A percentile compares a stretch with the other conserved stretches of the same genome.
These are phyloP conservation scores for Drosophila koepferae DNA, from an alignment of 2,888 invertebrate species.

Conservation along the genomic window DNA sequence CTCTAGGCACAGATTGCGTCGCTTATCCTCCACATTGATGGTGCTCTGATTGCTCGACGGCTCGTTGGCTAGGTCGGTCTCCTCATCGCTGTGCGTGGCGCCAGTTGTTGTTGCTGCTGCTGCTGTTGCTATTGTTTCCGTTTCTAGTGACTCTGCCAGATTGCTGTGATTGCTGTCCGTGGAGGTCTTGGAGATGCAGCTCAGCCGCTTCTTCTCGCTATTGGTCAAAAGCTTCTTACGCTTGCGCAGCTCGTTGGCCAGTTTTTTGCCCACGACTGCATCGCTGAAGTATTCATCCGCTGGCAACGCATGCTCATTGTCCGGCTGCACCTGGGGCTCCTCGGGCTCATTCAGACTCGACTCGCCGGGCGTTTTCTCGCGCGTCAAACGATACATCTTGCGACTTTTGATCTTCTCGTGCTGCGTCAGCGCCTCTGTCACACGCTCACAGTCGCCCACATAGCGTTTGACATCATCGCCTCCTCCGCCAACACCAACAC, in stretches of 20 bases:
- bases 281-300: constrained; percentile 89
- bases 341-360: constrained; percentile 61
- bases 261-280: constrained; percentile 50
- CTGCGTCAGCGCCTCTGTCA: constrained; percentile 83
- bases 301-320: constrained; percentile 87
- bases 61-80: constrained; percentile 67
- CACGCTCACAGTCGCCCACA: constrained; percentile 84
- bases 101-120: not conserved
- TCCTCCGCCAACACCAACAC: constrained; percentile 13
- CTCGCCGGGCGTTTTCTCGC: constrained; percentile 80
- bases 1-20: constrained; percentile 80
- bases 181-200: constrained; percentile 85
- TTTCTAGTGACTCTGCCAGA: constrained; percentile 44
- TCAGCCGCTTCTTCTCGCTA: constrained; percentile 83
- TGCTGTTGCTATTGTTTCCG: constrained; percentile 15
- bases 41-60: constrained; percentile 54
- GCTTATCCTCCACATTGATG: constrained; percentile 84
- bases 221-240: constrained; percentile 72
- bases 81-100: constrained; percentile 76
- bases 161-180: constrained; percentile 84
- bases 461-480: constrained; percentile 82
- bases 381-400: constrained; percentile 83
- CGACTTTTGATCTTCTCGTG: constrained; percentile 85
- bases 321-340: constrained; percentile 64
- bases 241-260: constrained; percentile 64